These are phyloP conservation scores for Steatornis caripensis DNA, from an alignment of 2,113 vertebrate species.

Conservation along the genomic window DNA sequence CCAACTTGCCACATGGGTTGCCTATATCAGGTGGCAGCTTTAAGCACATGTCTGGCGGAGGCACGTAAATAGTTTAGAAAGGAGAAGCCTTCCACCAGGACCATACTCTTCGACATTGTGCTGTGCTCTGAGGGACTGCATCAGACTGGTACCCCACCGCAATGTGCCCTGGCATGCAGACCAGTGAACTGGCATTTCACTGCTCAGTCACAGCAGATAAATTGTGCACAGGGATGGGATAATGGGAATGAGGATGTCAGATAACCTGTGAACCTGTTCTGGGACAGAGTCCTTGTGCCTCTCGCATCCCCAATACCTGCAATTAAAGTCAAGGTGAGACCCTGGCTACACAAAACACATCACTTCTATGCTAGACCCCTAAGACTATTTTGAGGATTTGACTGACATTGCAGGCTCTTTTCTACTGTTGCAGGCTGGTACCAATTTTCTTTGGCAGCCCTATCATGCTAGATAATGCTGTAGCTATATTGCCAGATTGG, in stretches of 20 bases:
- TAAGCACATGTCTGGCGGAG: background rate
- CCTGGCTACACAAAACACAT: background rate
- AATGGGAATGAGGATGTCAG: background rate
- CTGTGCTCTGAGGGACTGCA: too few species aligned
- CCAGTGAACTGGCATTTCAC: background rate
- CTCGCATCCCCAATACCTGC: background rate
- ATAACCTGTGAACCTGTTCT: background rate
- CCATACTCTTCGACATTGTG: background rate
- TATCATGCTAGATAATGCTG: background rate
- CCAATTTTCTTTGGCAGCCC: background rate
- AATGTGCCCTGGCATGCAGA: background rate
- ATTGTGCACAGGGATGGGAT: background rate
- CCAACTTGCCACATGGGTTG: background rate
- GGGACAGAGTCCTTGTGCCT: background rate
- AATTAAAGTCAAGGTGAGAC: background rate
- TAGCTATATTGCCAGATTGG: background rate
- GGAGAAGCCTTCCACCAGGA: background rate
- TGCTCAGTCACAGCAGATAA: background rate
- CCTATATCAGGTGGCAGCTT: background rate
- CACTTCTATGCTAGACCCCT: background rate
- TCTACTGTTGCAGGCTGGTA: background rate
- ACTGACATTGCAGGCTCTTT: background rate
- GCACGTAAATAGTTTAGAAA: background rate
- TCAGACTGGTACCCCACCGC: too few species aligned
- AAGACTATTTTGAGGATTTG: background rate